Conservation (phyloP, 2,888 invertebrate species). For the Eristalinus sepulchralis region DNA sequence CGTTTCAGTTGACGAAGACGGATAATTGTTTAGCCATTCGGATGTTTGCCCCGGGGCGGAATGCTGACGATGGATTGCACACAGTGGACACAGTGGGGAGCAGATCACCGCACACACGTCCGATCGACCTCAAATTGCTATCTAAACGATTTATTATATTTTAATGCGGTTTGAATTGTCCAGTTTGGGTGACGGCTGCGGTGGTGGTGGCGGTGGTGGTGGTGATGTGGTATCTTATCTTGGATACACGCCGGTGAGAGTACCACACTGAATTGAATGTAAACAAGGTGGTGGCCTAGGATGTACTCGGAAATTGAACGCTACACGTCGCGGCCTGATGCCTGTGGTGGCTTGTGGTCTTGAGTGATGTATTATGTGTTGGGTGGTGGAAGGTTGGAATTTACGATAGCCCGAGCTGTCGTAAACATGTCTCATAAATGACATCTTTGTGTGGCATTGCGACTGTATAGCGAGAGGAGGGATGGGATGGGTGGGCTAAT, state of each 20-base stretch:
- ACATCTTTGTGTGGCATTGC: not conserved
- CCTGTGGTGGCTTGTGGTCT: not conserved
- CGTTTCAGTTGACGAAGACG: conserved; percentile 14
- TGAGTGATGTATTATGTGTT: not conserved
- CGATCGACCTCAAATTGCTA: conserved; percentile 35
- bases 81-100: not conserved
- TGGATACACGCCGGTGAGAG: not conserved
- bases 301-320: not conserved
- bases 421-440: not conserved
- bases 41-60: not conserved
- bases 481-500: too few species aligned
- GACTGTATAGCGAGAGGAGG: not conserved
- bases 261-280: not conserved
- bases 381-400: not conserved
- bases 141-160: conserved; percentile 47
- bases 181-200: too few species aligned
- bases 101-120: not conserved
- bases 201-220: not conserved
- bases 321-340: not conserved
- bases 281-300: conserved; percentile 18
- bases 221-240: conserved; percentile 24
- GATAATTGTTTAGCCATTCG: conserved; percentile 2
- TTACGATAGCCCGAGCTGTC: not conserved
- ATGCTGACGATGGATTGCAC: conserved; percentile 8
- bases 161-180: conserved; percentile 16